Evolutionary conservation across 2,888 invertebrate species (phyloP).

Genomic region (Orthosia gracilis): DNA sequence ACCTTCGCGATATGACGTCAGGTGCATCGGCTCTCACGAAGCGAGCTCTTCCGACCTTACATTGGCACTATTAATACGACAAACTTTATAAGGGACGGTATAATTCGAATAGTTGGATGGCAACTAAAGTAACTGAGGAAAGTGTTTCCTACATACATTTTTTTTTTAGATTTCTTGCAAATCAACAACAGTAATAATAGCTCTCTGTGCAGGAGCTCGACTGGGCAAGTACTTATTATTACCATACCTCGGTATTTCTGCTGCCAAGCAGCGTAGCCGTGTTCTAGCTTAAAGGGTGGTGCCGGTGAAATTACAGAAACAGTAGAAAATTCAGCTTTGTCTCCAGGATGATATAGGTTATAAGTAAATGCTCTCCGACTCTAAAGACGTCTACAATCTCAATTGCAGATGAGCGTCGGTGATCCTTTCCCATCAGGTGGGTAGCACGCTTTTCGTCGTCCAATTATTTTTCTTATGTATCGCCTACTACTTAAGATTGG

Average conservation of each 20-base stretch:
- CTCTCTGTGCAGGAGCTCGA: background rate
- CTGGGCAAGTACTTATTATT: background rate
- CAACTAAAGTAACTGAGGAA: background rate
- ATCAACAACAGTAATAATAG: background rate
- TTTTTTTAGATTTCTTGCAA: no score
- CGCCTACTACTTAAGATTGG: background rate
- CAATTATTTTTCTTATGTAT: background rate
- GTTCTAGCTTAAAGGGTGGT: background rate
- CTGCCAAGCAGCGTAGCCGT: background rate
- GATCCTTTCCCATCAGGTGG: no score
- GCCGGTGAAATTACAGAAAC: background rate
- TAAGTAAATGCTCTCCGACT: no score
- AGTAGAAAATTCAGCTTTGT: no score
- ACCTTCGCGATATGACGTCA: conserved; percentile 45
- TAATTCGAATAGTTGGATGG: background rate
- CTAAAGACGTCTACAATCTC: no score
- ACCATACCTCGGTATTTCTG: background rate
- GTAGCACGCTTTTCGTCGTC: background rate
- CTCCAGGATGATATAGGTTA: no score
- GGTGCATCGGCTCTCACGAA: conserved; percentile 47
- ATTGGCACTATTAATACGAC: conserved; percentile 24
- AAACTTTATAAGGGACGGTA: conserved; percentile 1
- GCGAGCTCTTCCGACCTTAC: conserved; percentile 29
- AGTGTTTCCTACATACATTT: background rate
- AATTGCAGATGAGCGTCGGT: no score